Conservation (phyloP, 2,113 vertebrate genomes). For the Ibidorhyncha struthersii region DNA sequence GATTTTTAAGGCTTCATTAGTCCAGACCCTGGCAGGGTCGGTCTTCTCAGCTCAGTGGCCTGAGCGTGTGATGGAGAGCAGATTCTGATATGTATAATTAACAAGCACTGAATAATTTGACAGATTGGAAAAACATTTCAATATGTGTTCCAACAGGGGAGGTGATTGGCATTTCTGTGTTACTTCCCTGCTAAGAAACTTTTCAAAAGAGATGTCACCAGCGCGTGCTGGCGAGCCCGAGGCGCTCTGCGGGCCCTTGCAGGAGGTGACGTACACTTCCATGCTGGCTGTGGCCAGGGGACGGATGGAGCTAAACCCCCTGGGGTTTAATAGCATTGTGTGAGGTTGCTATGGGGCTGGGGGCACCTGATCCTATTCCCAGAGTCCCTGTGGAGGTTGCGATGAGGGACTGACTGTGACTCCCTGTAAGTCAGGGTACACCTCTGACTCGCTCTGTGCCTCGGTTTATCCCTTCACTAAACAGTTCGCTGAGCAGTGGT, state of each 20-base stretch:
- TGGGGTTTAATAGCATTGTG: fast-evolving
- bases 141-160: neutral
- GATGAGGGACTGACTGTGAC: neutral
- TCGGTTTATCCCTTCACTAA: neutral
- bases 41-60: neutral
- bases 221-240: fast-evolving
- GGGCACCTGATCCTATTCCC: fast-evolving
- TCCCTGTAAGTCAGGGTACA: neutral
- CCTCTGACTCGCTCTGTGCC: fast-evolving
- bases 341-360: neutral
- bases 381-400: neutral
- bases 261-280: fast-evolving
- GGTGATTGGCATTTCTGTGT: neutral
- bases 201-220: neutral
- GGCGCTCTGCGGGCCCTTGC: fast-evolving
- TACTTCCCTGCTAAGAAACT: neutral
- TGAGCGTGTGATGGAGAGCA: neutral
- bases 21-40: neutral
- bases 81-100: neutral
- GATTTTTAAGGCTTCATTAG: slow-evolving; percentile 34
- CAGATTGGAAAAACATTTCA: neutral
- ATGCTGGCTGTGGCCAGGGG: fast-evolving
- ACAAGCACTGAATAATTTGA: neutral
- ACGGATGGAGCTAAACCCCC: fast-evolving
- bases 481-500: neutral